Conservation (phyloP, 2,888 invertebrate genomes). For the Aporophyla lueneburgensis region DNA sequence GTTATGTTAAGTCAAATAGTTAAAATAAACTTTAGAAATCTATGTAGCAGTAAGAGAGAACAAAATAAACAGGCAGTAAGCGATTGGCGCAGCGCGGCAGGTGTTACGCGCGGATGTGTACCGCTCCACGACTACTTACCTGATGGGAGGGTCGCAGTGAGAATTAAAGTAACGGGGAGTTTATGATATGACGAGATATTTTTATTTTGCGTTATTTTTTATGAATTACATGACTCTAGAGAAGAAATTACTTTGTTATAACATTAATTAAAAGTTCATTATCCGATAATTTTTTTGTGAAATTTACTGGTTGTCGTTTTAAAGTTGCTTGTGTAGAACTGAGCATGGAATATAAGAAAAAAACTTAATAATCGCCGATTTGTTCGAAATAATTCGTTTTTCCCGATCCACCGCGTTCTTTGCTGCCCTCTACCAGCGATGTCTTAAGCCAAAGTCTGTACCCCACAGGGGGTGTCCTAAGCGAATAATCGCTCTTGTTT, state of each 20-base stretch:
- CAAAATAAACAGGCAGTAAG: conserved; percentile 56
- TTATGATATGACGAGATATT: conserved; percentile 1
- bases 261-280: too few relatives aligned
- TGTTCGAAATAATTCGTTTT: too few relatives aligned
- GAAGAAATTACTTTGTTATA: too few relatives aligned
- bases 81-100: conserved; percentile 76
- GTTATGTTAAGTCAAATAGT: not conserved
- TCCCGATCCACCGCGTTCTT: too few relatives aligned
- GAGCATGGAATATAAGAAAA: not conserved
- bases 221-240: not conserved
- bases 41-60: conserved; percentile 24
- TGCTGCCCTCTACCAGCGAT: too few relatives aligned
- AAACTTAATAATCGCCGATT: not conserved
- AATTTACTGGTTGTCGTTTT: not conserved
- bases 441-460: too few relatives aligned
- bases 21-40: not conserved
- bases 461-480: too few relatives aligned
- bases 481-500: too few relatives aligned
- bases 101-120: conserved; percentile 81
- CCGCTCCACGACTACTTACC: conserved; percentile 68
- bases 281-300: not conserved
- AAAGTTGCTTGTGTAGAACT: not conserved
- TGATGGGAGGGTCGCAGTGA: conserved; percentile 43
- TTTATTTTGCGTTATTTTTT: not conserved
- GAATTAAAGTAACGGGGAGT: not conserved